These are phyloP conservation scores for Manis javanica DNA, from an alignment of 2,797 vertebrate genomes.

Conservation along the genomic window DNA sequence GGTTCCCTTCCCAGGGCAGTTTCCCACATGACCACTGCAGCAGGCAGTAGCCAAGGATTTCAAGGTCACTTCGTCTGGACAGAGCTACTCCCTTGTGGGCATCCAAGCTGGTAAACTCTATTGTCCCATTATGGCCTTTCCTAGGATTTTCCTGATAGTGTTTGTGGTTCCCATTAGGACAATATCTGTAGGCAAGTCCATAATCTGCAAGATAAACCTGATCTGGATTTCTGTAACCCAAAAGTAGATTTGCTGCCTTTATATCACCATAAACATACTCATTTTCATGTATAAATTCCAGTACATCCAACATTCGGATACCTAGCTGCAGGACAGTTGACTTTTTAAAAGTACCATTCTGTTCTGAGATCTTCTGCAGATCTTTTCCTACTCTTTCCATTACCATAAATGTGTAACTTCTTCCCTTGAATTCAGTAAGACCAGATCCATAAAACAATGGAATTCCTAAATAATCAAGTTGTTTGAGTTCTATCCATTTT, in stretches of 20 bases:
- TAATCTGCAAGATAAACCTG: conserved; percentile 84
- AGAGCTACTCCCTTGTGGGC: conserved; percentile 85
- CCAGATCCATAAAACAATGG: too few relatives aligned
- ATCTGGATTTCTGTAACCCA: conserved; percentile 90
- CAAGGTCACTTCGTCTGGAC: conserved; percentile 95
- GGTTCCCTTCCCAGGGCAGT: conserved; percentile 93
- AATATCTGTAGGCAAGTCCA: too few relatives aligned
- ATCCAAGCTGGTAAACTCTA: too few relatives aligned
- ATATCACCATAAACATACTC: conserved; percentile 98
- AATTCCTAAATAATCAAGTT: too few relatives aligned
- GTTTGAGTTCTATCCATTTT: too few relatives aligned
- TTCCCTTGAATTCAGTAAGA: too few relatives aligned
- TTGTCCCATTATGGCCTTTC: too few relatives aligned
- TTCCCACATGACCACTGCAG: conserved; percentile 95
- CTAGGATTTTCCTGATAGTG: too few relatives aligned
- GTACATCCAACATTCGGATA: conserved; percentile 91
- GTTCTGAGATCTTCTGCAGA: conserved; percentile 91
- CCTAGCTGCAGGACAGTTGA: conserved; percentile 92
- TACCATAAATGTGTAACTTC: conserved; percentile 97
- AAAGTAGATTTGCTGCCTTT: conserved; percentile 97
- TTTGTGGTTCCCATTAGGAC: too few relatives aligned
- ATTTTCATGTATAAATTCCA: conserved; percentile 98
- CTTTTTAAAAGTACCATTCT: conserved; percentile 88
- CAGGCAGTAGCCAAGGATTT: conserved; percentile 97
- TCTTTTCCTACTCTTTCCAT: conserved; percentile 95